Evolutionary conservation across 2,888 invertebrate species (phyloP), one percentile per base, ranked within the genome.

Genomic region (Lysandra coridon): DNA sequence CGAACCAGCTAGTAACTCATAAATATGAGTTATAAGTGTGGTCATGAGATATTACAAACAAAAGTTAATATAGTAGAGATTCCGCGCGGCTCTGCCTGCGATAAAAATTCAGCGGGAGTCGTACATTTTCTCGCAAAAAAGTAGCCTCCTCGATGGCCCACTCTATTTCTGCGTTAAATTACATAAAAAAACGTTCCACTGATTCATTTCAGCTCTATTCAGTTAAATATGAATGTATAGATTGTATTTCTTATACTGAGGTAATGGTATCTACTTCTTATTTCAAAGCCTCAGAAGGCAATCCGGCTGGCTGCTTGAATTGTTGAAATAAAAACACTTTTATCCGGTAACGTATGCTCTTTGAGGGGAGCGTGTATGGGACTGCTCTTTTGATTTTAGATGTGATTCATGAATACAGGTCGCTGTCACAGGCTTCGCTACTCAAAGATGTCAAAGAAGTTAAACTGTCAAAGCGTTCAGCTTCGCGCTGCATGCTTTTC

Each of bases 401-500:
- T 23, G 75, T 44, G 75, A 44, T 75, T 75, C 75, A 75, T 75
- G 75, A 49, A 75, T 75, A 44, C 74, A 74, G 74, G 44, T 74
- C 44, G 74, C 74, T 30, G 74, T 74, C 74, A 75, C 75, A 75
- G 75, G 75, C 44, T 75, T 49, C 75, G 49, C 75, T 75, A 49
- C 75, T 75, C 75, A 75, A 75, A 75, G 75, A 75, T 75, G 49
- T 75, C 75, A 75, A 75, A 75, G 49, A 75, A 75, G 75, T 75
- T 49, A 75, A 75, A 75, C 44, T 75, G 75, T 75, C 75, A 75
- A 75, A 75, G 75, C 75, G 44, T 75, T 69, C 44, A 23, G 49
- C 75, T 30, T 23, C 75, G 37, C 49, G n/a, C 75, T 49, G 49
- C 49, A 23, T 12, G 75, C 75, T 49, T 49, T 75, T 44, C 75